A percentile compares a stretch with the other conserved stretches of the same genome.
phyloP scores from a whole-genome alignment of 2,888 invertebrate genomes.

The Aleiodes alternator region DNA sequence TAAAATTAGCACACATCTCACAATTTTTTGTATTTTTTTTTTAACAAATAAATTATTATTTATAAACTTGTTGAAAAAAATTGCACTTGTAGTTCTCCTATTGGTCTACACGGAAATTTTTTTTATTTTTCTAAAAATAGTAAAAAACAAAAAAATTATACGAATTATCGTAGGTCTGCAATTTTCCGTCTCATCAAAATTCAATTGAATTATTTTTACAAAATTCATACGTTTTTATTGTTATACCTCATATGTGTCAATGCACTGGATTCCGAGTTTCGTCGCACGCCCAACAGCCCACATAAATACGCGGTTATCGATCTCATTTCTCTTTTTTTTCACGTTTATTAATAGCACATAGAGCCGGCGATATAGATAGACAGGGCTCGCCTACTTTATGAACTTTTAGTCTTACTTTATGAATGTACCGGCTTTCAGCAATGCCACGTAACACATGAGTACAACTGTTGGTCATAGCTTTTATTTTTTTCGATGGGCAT shows the following conservation, averaged over 20 bases:
- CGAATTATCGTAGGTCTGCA: too few species aligned
- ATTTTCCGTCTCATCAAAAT: too few species aligned
- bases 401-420: conserved; percentile 52
- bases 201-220: neutral
- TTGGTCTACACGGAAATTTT: too few species aligned
- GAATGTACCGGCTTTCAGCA: conserved; percentile 13
- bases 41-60: too few species aligned
- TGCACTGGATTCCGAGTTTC: conserved; percentile 13
- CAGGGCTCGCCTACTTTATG: conserved; percentile 55
- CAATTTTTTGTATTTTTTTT: too few species aligned
- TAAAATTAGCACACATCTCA: too few species aligned
- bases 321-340: conserved; percentile 38
- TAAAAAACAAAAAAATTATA: too few species aligned
- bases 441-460: conserved; percentile 7
- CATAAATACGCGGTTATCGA: conserved; percentile 53
- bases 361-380: conserved; percentile 48
- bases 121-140: too few species aligned
- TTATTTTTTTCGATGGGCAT: too few species aligned
- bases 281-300: conserved; percentile 17
- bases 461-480: too few species aligned
- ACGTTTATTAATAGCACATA: conserved; percentile 53
- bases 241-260: conserved; percentile 33
- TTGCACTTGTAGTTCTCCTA: too few species aligned
- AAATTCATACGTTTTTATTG: conserved; percentile 21
- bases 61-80: too few species aligned